Evolutionary conservation across 2,888 invertebrate genomes (phyloP).

Genomic region (Itoplectis maculator): DNA sequence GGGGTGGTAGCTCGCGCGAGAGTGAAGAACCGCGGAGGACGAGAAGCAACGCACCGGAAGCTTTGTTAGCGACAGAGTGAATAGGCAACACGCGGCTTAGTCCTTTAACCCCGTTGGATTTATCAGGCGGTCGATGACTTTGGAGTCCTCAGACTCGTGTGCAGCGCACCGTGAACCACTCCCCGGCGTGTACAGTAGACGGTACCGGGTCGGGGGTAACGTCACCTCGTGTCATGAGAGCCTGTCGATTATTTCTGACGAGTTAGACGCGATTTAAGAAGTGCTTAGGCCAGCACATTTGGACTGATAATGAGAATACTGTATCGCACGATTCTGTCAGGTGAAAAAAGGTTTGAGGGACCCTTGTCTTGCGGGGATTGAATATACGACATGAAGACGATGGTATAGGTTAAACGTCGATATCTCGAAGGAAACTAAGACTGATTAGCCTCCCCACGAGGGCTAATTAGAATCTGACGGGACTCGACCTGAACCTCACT

Average conservation of each 20-base stretch:
- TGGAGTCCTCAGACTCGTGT: conserved; percentile 33
- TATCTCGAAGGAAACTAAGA: too few relatives aligned
- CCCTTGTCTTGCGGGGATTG: too few relatives aligned
- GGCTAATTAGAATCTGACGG: conserved; percentile 68
- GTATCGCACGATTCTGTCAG: too few relatives aligned
- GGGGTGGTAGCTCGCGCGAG: conserved; percentile 37
- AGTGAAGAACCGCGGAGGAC: conserved; percentile 11
- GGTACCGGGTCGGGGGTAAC: conserved; percentile 1
- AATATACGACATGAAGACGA: too few relatives aligned
- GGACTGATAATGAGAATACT: too few relatives aligned
- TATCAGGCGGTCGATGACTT: conserved; percentile 59
- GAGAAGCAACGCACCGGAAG: conserved; percentile 18
- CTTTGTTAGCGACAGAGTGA: conserved; percentile 48
- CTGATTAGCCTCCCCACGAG: conserved; percentile 67
- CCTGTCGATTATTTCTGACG: conserved; percentile 51
- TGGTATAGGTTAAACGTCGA: too few relatives aligned
- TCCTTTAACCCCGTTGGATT: conserved; percentile 49
- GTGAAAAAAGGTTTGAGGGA: too few relatives aligned
- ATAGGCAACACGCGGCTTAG: conserved; percentile 39
- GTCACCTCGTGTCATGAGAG: conserved; percentile 39
- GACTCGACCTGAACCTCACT: conserved; percentile 28
- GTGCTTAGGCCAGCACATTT: background rate
- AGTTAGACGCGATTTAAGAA: conserved; percentile 21
- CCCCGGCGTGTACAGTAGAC: background rate
- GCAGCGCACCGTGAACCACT: conserved; percentile 9